Evolutionary conservation across 2,797 vertebrate species (phyloP).

Genomic region (Squalus acanthias): DNA sequence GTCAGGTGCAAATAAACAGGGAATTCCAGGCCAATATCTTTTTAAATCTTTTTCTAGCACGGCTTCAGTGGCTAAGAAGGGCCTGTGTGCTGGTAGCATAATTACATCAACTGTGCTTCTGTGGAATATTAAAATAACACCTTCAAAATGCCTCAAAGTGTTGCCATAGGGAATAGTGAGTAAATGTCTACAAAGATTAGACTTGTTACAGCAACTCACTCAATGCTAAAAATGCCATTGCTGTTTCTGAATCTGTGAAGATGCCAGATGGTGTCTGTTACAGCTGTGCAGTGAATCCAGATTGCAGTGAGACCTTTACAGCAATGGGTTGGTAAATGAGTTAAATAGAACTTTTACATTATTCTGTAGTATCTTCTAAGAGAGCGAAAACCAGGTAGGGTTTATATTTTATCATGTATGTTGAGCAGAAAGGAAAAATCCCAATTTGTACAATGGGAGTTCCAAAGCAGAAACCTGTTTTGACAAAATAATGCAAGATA

Average conservation of each 20-base stretch:
- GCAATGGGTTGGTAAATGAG: not conserved
- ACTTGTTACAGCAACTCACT: not conserved
- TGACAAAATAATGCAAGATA: not conserved
- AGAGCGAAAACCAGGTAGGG: not conserved
- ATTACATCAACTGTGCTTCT: slow-evolving; percentile 14
- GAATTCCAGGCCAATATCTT: not conserved
- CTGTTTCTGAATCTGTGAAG: not conserved
- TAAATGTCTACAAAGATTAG: slow-evolving; percentile 33
- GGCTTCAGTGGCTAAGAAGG: not conserved
- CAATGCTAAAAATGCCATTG: not conserved
- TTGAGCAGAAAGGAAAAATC: not conserved
- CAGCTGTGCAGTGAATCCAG: not conserved
- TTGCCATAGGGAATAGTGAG: not conserved
- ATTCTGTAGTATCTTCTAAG: not conserved
- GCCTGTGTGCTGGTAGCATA: no score
- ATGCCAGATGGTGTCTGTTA: slow-evolving; percentile 27
- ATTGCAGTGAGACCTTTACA: not conserved
- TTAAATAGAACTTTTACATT: not conserved
- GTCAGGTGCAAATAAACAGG: not conserved
- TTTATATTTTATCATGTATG: not conserved
- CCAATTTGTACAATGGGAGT: no score
- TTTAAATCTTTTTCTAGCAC: not conserved
- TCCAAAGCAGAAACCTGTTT: not conserved
- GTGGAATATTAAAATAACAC: slow-evolving; percentile 33
- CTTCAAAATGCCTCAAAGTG: not conserved